phyloP scores from a whole-genome alignment of 2,797 vertebrate species.

The Remorina albescens region DNA sequence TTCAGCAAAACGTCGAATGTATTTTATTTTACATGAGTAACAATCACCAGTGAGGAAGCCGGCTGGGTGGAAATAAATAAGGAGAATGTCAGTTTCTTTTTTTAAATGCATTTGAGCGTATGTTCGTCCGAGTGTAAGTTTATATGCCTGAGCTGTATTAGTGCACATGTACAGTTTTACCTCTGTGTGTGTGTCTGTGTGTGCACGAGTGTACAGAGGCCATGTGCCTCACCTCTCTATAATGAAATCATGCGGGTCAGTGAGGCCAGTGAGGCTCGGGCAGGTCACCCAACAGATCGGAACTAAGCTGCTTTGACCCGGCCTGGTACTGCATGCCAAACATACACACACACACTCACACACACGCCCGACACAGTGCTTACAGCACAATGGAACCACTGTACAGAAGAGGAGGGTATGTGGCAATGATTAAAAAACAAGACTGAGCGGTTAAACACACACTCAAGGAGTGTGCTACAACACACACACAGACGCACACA shows the following conservation, averaged over 20 bases:
- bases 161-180: conserved; percentile 17
- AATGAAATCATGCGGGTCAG: conserved; percentile 87
- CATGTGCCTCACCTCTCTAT: conserved; percentile 79
- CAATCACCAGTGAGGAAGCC: background rate
- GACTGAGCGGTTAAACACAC: conserved; percentile 22
- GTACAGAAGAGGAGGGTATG: conserved; percentile 43
- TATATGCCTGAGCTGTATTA: conserved; percentile 43
- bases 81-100: background rate
- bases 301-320: conserved; percentile 88
- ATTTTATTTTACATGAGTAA: background rate
- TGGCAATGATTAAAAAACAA: conserved; percentile 58
- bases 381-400: conserved; percentile 68
- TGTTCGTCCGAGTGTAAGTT: conserved; percentile 28
- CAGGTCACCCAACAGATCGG: conserved; percentile 85
- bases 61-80: background rate
- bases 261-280: conserved; percentile 72
- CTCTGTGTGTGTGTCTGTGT: conserved; percentile 14
- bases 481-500: conserved; percentile 40
- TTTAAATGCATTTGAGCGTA: background rate
- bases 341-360: conserved; percentile 49
- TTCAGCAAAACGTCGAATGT: background rate
- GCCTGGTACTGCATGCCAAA: conserved; percentile 79
- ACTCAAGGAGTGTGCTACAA: conserved; percentile 19
- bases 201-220: conserved; percentile 47
- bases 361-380: conserved; percentile 37